Evolutionary conservation across 2,797 vertebrate genomes (phyloP).

Genomic region (Hyperoplus lanceolatus): DNA sequence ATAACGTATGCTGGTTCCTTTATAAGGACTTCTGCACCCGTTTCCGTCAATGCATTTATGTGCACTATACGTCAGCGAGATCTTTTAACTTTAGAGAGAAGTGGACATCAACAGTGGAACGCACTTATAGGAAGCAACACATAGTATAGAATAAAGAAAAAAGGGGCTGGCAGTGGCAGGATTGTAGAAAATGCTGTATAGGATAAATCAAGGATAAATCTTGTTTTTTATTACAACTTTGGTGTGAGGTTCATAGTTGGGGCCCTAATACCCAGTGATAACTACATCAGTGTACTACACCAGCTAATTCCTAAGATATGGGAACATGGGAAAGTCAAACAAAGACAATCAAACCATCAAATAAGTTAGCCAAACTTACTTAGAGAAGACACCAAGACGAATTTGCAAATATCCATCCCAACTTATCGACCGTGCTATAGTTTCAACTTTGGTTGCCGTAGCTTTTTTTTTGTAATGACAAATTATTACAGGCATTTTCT

Average conservation of each 20-base stretch:
- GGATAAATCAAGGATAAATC: not conserved
- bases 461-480: constrained; percentile 5
- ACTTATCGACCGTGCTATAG: constrained; percentile 14
- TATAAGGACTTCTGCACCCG: constrained; percentile 47
- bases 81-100: constrained; percentile 18
- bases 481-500: constrained; percentile 13
- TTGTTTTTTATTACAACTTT: not conserved
- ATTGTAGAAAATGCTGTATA: not conserved
- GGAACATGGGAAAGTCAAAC: not conserved
- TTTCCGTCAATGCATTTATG: constrained; percentile 43
- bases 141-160: too few species aligned
- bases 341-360: not conserved
- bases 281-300: not conserved
- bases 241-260: not conserved
- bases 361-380: not conserved
- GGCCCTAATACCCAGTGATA: not conserved
- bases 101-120: constrained; percentile 17
- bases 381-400: constrained; percentile 24
- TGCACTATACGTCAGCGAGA: constrained; percentile 25
- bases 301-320: constrained; percentile 14
- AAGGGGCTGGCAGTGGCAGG: too few species aligned
- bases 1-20: constrained; percentile 46
- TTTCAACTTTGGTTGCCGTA: not conserved
- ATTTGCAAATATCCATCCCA: constrained; percentile 33
- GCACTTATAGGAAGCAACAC: not conserved